Evolutionary conservation across 2,797 vertebrate genomes (phyloP).

Genomic region (Lates japonicus): DNA sequence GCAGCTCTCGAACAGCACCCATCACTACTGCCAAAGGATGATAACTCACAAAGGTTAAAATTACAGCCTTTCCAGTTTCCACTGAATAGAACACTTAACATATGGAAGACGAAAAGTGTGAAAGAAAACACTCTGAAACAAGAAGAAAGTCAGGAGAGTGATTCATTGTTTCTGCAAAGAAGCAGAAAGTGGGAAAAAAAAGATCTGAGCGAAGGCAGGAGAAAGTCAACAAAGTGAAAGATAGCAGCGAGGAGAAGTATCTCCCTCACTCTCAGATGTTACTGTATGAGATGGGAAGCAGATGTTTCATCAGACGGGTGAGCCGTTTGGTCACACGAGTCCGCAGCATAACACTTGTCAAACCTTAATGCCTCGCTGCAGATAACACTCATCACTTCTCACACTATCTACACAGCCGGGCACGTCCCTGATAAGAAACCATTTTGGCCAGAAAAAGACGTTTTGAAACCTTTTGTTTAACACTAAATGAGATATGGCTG

Average conservation of each 20-base stretch:
- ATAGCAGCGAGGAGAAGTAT: conserved; percentile 53
- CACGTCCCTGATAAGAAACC: conserved; percentile 53
- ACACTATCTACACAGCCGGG: conserved; percentile 41
- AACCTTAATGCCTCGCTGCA: conserved; percentile 50
- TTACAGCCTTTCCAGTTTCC: conserved; percentile 54
- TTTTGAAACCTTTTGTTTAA: conserved; percentile 57
- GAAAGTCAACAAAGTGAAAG: conserved; percentile 61
- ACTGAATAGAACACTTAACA: conserved; percentile 40
- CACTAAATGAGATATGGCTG: conserved; percentile 35
- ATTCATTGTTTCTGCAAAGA: conserved; percentile 53
- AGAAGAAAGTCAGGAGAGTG: conserved; percentile 47
- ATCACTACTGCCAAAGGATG: conserved; percentile 48
- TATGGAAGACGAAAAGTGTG: conserved; percentile 37
- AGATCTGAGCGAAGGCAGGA: conserved; percentile 47
- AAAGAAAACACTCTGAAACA: conserved; percentile 50
- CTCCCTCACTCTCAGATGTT: conserved; percentile 59
- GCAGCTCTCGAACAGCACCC: conserved; percentile 37
- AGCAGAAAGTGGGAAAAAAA: conserved; percentile 38
- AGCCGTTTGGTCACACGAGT: conserved; percentile 65
- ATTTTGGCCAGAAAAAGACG: conserved; percentile 27
- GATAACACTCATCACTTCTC: conserved; percentile 67
- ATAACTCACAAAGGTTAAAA: conserved; percentile 65
- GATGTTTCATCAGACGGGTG: conserved; percentile 67
- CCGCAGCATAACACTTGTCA: conserved; percentile 65
- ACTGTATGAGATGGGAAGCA: conserved; percentile 72